Evolutionary conservation across 2,888 invertebrate genomes (phyloP).

Genomic region (Anticlea derivata): DNA sequence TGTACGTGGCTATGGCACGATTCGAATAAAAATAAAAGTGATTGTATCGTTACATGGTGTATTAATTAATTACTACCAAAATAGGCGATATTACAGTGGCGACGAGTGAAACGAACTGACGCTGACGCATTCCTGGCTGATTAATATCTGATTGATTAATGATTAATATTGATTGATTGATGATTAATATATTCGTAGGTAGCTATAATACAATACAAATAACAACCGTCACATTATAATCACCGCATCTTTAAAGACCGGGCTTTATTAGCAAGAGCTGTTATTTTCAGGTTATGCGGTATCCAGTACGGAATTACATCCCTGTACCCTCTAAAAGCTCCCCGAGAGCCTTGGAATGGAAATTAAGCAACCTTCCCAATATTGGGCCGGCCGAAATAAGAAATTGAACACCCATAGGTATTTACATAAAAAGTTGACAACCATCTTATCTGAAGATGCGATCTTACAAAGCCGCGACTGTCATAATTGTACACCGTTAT

Average conservation of each 20-base stretch:
- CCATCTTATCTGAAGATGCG: slow-evolving; percentile 41
- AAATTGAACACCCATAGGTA: slow-evolving; percentile 59
- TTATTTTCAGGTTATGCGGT: slow-evolving; percentile 30
- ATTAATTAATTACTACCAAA: too few species aligned
- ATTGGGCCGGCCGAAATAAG: slow-evolving; percentile 52
- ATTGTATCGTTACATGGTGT: too few species aligned
- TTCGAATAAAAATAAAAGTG: too few species aligned
- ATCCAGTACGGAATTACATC: slow-evolving; percentile 30
- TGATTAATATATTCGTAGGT: too few species aligned
- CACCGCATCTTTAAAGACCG: neutral
- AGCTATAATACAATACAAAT: too few species aligned
- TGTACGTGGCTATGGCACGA: too few species aligned
- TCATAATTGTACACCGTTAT: neutral
- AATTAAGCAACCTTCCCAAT: slow-evolving; percentile 56
- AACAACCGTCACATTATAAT: too few species aligned
- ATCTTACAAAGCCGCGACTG: neutral
- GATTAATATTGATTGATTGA: too few species aligned
- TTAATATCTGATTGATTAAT: too few species aligned
- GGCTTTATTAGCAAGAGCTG: neutral
- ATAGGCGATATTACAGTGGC: too few species aligned
- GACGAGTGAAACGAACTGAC: too few species aligned
- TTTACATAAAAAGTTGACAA: slow-evolving; percentile 69
- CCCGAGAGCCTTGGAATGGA: slow-evolving; percentile 49
- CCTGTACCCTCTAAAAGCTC: slow-evolving; percentile 34
- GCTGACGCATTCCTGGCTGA: too few species aligned